Percentiles rank a stretch among this genome's conserved stretches.
Conservation (phyloP, 2,113 vertebrate species). For the Crotalus viridis region DNA sequence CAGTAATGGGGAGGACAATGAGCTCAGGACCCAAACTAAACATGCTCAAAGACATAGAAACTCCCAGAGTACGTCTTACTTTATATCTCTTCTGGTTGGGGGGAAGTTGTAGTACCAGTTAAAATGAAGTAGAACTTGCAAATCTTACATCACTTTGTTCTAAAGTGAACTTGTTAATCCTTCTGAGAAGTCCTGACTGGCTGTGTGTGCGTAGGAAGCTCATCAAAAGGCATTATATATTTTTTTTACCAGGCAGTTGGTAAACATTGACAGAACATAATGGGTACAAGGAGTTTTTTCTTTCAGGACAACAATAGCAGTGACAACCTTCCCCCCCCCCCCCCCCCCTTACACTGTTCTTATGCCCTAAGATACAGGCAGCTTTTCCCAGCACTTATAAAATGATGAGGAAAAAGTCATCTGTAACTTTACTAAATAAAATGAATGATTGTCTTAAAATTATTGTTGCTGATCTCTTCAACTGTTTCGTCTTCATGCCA, state of each 20-base stretch:
- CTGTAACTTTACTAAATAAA: neutral
- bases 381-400: neutral
- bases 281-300: neutral
- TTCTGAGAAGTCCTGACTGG: neutral
- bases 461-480: neutral
- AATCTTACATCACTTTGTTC: neutral
- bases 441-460: neutral
- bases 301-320: neutral
- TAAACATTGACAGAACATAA: neutral
- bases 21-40: neutral
- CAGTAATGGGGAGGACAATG: neutral
- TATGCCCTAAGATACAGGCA: neutral
- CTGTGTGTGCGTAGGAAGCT: accelerated
- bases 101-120: neutral
- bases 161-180: conserved; percentile 14
- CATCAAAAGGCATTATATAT: neutral
- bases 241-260: neutral
- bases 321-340: neutral
- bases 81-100: neutral
- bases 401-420: neutral
- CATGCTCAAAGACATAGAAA: neutral
- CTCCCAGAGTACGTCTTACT: neutral
- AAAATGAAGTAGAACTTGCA: neutral
- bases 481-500: neutral
- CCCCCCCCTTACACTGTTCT: neutral